Evolutionary conservation across 2,113 vertebrate species (phyloP), one percentile per base, ranked within the genome.

Genomic region (Sander lucioperca): DNA sequence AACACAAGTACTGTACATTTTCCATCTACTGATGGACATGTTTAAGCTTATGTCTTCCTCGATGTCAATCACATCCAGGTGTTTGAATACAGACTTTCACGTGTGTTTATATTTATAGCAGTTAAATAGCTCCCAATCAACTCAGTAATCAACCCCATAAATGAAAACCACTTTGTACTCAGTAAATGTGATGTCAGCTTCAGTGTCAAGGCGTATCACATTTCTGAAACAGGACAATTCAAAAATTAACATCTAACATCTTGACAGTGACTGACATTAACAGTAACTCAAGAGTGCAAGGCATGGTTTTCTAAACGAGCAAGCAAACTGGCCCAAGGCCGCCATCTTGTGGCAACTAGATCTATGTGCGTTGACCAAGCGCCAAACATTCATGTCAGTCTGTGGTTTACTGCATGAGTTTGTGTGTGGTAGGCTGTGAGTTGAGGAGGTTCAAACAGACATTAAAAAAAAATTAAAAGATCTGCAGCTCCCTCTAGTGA

Each of bases 401-500:
- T 58, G 54, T 14, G 71, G 0, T 18, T 58, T 3, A 30, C 47
- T 43, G 5, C 10, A 8, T 59, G 65, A 79, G 15, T 74, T 36
- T 18, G 23, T 43, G 61, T 18, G 36, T 4, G 2, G 5, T 1
- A 11, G 2, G 1, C 30, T 11, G 25, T 1, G 27, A 36, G 61
- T 6, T 76, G 66, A 77, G 65, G 23, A 64, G 45, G 64, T 85
- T 75, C 57, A 12, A 62, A 27, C 50, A 13, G 39, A 64, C 45
- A 53, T 9, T 7, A 43, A 53, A 16, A 39, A 13, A 39, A 33
- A 30, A 61, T 18, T 2, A 6, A 27, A 43, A 74, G 73, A 53
- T 10, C 58, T 23, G 67, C 79, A 85, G 82, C 81, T 30, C 86
- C 87, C 80, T 74, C 91, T 91, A 71, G 87, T 67, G 91, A 53